Percentiles rank a stretch among this genome's conserved stretches.
Conservation (phyloP, 2,113 vertebrate species). For the Gadus macrocephalus region DNA sequence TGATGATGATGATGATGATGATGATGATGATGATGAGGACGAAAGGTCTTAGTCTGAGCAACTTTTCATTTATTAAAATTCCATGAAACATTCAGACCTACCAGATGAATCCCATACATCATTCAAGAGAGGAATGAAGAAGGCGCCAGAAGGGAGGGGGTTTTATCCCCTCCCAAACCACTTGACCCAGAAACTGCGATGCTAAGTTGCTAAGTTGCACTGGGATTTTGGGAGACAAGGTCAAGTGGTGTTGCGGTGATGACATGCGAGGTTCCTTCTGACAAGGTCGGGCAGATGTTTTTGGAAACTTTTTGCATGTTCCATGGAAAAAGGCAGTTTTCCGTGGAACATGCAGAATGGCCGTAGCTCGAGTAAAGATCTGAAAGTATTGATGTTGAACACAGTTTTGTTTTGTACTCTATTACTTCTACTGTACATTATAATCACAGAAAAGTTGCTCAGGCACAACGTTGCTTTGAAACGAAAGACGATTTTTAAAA, state of each 20-base stretch:
- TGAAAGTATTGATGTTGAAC: no score
- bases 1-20: no score
- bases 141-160: background rate
- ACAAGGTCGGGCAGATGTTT: no score
- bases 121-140: slow-evolving; percentile 39
- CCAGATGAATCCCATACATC: slow-evolving; percentile 57
- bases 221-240: background rate
- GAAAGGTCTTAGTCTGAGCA: slow-evolving; percentile 26
- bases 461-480: no score
- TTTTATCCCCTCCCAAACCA: slow-evolving; percentile 7
- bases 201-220: background rate
- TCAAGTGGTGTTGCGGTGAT: background rate
- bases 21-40: slow-evolving; percentile 34
- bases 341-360: no score
- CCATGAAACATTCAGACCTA: slow-evolving; percentile 56
- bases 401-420: no score
- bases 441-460: no score
- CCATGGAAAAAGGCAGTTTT: no score
- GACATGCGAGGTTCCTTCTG: background rate
- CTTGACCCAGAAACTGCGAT: slow-evolving; percentile 51
- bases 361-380: no score
- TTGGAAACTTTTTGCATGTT: no score
- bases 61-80: slow-evolving; percentile 58
- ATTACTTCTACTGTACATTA: no score
- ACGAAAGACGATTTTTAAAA: no score